Percentiles rank a stretch among this genome's conserved stretches.
Evolutionary conservation across 2,113 vertebrate genomes (phyloP).

Genomic region (Chroicocephalus ridibundus): DNA sequence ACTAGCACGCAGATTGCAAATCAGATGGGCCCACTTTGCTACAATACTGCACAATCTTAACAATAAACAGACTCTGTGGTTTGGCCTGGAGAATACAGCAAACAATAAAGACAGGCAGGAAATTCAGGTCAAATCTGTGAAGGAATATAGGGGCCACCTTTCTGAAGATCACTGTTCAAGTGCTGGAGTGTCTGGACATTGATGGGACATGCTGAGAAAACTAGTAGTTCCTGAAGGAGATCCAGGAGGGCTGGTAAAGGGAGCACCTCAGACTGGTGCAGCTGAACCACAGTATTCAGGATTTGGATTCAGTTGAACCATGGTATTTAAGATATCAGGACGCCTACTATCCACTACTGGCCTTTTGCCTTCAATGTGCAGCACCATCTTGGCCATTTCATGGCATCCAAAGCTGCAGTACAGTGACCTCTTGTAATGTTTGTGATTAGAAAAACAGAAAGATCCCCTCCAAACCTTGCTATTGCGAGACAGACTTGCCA

Average conservation of each 20-base stretch:
- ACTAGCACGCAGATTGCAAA: not conserved
- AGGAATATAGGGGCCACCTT: not conserved
- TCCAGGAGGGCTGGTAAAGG: not conserved
- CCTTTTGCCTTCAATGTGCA: not conserved
- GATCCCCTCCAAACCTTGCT: not conserved
- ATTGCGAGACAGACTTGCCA: not conserved
- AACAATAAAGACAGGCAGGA: not conserved
- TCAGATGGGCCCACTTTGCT: not conserved
- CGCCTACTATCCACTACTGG: not conserved
- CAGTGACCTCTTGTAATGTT: not conserved
- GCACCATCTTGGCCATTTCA: not conserved
- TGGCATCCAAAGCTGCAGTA: not conserved
- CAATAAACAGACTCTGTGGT: not conserved
- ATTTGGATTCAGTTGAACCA: not conserved
- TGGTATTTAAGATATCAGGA: not conserved
- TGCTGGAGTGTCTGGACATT: not conserved
- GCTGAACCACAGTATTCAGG: not conserved
- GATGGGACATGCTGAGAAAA: not conserved
- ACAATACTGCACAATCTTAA: too few species aligned
- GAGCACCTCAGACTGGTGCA: not conserved
- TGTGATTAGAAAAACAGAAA: not conserved
- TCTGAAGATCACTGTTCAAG: not conserved
- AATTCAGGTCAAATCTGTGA: not conserved
- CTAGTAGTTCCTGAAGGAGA: not conserved
- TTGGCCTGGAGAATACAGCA: not conserved